A percentile compares a stretch with the other conserved stretches of the same genome.
These are phyloP conservation scores for Drosophila kokeensis DNA, from an alignment of 2,888 invertebrate species.

Conservation along the genomic window DNA sequence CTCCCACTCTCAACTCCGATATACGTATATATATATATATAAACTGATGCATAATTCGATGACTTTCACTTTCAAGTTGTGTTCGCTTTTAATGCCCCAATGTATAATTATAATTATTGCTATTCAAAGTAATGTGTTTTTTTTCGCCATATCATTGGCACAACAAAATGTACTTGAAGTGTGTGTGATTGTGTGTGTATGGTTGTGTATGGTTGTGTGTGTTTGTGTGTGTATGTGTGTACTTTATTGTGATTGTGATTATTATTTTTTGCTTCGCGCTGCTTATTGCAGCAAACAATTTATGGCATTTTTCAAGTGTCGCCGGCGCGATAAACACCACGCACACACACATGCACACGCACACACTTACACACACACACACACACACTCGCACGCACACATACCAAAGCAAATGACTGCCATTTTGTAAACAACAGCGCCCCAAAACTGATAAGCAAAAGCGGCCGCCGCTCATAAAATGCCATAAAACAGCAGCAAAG, in stretches of 20 bases:
- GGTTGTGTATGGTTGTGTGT: not conserved
- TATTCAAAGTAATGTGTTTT: conserved; percentile 18
- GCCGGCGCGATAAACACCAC: conserved; percentile 39
- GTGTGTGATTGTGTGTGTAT: conserved; percentile 4
- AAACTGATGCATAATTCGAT: conserved; percentile 49
- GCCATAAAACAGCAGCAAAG: conserved; percentile 10
- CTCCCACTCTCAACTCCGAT: not conserved
- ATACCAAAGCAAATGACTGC: conserved; percentile 55
- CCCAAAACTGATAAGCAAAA: conserved; percentile 37
- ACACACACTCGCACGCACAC: conserved; percentile 10
- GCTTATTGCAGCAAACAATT: conserved; percentile 61
- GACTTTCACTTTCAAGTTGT: conserved; percentile 58
- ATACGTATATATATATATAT: not conserved
- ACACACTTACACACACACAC: conserved; percentile 9
- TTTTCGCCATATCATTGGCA: conserved; percentile 44
- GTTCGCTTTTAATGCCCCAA: conserved; percentile 20
- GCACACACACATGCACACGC: conserved; percentile 5
- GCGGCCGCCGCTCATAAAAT: conserved; percentile 44
- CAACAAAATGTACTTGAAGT: conserved; percentile 54
- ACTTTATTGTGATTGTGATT: conserved; percentile 27
- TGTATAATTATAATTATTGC: conserved; percentile 59
- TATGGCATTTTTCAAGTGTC: conserved; percentile 68
- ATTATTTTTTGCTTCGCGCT: conserved; percentile 41
- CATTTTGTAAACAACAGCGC: conserved; percentile 74
- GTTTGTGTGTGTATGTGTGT: conserved; percentile 11